These are phyloP conservation scores for Orthosia cruda DNA, from an alignment of 2,888 invertebrate species.

Conservation along the genomic window DNA sequence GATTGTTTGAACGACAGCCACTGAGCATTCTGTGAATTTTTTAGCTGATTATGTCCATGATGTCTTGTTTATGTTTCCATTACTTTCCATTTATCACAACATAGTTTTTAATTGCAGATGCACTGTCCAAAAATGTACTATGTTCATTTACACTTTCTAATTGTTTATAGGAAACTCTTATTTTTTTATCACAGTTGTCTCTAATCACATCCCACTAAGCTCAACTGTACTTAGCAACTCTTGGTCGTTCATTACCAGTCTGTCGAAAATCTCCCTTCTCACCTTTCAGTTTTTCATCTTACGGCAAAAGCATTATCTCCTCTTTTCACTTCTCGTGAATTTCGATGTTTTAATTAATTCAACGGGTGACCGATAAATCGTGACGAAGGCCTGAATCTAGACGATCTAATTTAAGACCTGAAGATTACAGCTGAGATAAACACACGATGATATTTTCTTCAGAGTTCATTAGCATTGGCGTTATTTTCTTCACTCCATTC, in stretches of 20 bases:
- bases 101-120: constrained; percentile 28
- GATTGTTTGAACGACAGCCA: constrained; percentile 43
- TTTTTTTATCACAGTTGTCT: background rate
- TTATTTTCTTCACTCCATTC: constrained; percentile 37
- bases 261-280: background rate
- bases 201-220: background rate
- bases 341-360: constrained; percentile 37
- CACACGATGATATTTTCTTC: constrained; percentile 51
- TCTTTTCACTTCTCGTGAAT: constrained; percentile 10
- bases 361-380: constrained; percentile 11
- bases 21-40: constrained; percentile 59
- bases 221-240: background rate
- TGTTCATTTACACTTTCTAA: constrained; percentile 24
- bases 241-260: background rate
- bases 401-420: constrained; percentile 51
- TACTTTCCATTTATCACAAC: constrained; percentile 20
- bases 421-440: constrained; percentile 37
- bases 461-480: constrained; percentile 56
- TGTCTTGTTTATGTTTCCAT: constrained; percentile 28
- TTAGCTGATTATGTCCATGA: constrained; percentile 19
- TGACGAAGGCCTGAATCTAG: constrained; percentile 32
- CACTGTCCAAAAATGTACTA: background rate
- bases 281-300: background rate
- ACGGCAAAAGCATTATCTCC: background rate
- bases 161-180: background rate